Evolutionary conservation across 2,113 vertebrate genomes (phyloP).

Genomic region (Cyanoliseus patagonus): DNA sequence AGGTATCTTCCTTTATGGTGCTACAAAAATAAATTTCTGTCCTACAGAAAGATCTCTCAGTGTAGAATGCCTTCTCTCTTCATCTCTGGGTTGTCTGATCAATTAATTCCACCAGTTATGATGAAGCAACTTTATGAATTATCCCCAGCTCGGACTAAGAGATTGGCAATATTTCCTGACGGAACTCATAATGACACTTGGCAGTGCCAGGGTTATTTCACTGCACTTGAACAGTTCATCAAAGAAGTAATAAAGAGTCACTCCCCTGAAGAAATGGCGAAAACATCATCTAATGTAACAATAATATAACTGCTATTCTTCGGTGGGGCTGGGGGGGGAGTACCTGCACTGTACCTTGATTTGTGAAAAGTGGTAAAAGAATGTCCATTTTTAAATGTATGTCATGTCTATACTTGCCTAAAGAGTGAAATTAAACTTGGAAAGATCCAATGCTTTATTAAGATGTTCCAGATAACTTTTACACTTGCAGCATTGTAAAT

Average conservation of each 20-base stretch:
- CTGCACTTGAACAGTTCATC: constrained; percentile 95
- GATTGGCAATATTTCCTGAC: constrained; percentile 94
- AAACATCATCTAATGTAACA: constrained; percentile 89
- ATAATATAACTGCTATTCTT: constrained; percentile 83
- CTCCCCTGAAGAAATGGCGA: constrained; percentile 87
- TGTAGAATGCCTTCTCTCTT: constrained; percentile 98
- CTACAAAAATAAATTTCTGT: constrained; percentile 98
- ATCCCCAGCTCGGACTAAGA: constrained; percentile 97
- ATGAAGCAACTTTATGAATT: constrained; percentile 99
- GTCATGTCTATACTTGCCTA: constrained; percentile 70
- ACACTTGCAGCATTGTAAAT: constrained; percentile 67
- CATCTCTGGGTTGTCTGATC: constrained; percentile 96
- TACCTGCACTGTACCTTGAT: constrained; percentile 62
- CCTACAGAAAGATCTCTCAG: constrained; percentile 90
- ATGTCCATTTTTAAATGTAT: constrained; percentile 67
- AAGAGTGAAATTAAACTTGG: constrained; percentile 73
- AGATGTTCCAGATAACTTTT: constrained; percentile 68
- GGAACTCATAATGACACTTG: constrained; percentile 99
- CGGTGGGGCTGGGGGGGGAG: background rate
- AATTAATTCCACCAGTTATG: constrained; percentile 98
- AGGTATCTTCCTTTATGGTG: constrained; percentile 96
- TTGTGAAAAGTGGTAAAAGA: constrained; percentile 70
- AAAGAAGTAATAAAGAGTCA: constrained; percentile 93
- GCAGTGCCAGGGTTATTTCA: constrained; percentile 98
- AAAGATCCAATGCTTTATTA: constrained; percentile 63